phyloP scores from a whole-genome alignment of 2,797 vertebrate species.

The Tamandua tetradactyla region DNA sequence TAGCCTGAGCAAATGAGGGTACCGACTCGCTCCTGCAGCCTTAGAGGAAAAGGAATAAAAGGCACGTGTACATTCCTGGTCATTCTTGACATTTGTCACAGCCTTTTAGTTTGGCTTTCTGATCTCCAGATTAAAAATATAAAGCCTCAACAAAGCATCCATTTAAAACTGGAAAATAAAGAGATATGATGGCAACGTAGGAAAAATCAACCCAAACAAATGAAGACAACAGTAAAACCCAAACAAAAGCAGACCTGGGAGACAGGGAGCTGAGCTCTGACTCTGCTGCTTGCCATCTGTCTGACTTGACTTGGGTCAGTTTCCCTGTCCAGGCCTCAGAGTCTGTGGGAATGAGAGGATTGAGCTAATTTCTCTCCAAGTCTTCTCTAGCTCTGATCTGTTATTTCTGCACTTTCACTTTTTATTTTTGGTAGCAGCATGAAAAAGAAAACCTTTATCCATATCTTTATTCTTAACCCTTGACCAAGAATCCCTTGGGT shows the following conservation, averaged over 20 bases:
- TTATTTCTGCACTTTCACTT: neutral
- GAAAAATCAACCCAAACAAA: neutral
- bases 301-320: neutral
- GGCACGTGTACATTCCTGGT: accelerated
- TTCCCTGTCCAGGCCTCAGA: neutral
- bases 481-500: too few relatives aligned
- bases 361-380: neutral
- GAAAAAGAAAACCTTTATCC: neutral
- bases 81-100: neutral
- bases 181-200: neutral
- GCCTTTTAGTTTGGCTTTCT: neutral
- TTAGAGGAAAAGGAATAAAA: neutral
- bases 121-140: neutral
- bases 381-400: neutral
- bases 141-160: too few relatives aligned
- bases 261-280: neutral
- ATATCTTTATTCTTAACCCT: neutral
- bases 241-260: neutral
- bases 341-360: neutral
- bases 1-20: neutral
- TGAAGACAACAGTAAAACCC: neutral
- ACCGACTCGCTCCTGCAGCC: neutral
- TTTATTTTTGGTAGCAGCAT: neutral
- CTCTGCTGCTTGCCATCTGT: accelerated
- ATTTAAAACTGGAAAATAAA: neutral